phyloP scores from a whole-genome alignment of 2,888 invertebrate genomes.

The Chrysodeixis includens region DNA sequence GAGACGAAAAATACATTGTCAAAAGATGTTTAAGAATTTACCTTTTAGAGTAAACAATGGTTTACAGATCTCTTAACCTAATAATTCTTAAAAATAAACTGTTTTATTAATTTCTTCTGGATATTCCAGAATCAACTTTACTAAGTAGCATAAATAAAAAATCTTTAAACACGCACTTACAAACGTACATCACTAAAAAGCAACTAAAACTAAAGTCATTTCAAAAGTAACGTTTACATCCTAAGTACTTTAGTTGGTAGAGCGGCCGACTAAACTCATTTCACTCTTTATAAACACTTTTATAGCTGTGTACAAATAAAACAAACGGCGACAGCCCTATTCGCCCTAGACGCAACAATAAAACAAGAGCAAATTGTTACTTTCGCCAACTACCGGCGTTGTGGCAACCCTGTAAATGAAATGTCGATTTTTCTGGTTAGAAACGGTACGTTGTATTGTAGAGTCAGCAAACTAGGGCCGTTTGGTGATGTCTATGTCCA shows the following conservation, averaged over 20 bases:
- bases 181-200: conserved; percentile 17
- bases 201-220: conserved; percentile 31
- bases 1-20: too few species aligned
- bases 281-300: conserved; percentile 59
- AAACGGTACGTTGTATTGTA: conserved; percentile 8
- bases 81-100: too few species aligned
- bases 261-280: conserved; percentile 48
- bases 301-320: conserved; percentile 59
- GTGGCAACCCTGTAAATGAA: conserved; percentile 57
- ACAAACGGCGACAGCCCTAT: conserved; percentile 61
- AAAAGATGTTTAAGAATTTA: too few species aligned
- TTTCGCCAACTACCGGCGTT: conserved; percentile 52
- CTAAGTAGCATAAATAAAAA: background rate
- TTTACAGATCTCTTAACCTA: too few species aligned
- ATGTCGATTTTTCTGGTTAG: conserved; percentile 51
- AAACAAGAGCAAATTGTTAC: conserved; percentile 62
- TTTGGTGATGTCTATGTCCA: too few species aligned
- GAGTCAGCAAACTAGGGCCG: too few species aligned
- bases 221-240: conserved; percentile 42
- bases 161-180: conserved; percentile 9
- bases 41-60: too few species aligned
- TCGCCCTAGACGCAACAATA: conserved; percentile 57
- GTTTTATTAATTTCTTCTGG: too few species aligned
- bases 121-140: too few species aligned
- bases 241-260: conserved; percentile 33